Percentiles rank a stretch among this genome's conserved stretches.
phyloP scores from a whole-genome alignment of 2,888 invertebrate species.

The Drosophila conformis region DNA sequence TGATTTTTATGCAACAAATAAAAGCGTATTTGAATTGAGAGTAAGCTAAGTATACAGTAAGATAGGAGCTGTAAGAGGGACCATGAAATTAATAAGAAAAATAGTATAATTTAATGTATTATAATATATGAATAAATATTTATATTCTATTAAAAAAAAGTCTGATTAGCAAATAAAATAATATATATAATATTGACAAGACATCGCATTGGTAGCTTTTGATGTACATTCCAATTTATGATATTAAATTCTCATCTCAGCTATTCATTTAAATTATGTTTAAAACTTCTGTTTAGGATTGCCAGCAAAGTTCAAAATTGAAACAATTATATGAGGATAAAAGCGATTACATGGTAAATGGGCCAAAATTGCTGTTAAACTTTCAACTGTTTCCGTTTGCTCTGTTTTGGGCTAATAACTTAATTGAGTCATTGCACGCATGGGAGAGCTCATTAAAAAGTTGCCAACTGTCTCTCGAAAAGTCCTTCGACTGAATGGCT shows the following conservation, averaged over 20 bases:
- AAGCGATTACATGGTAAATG: slow-evolving; percentile 55
- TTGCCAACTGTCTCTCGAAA: slow-evolving; percentile 47
- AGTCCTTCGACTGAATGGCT: slow-evolving; percentile 6
- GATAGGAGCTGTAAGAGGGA: background rate
- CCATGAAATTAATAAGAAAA: background rate
- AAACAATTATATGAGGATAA: slow-evolving; percentile 50
- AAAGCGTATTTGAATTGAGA: background rate
- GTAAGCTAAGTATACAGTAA: too few relatives aligned
- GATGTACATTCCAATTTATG: background rate
- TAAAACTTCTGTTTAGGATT: slow-evolving; percentile 27
- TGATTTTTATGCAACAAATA: slow-evolving; percentile 57
- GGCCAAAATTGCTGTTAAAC: slow-evolving; percentile 56
- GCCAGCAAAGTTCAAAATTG: slow-evolving; percentile 22
- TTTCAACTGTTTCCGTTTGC: slow-evolving; percentile 50
- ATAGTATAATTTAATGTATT: background rate
- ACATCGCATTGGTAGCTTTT: background rate
- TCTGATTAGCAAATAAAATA: background rate
- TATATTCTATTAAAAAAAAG: background rate
- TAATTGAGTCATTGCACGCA: slow-evolving; percentile 73
- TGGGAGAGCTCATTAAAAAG: slow-evolving; percentile 66
- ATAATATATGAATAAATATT: background rate
- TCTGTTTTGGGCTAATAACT: slow-evolving; percentile 62
- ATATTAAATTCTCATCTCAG: slow-evolving; percentile 5
- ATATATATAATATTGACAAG: background rate
- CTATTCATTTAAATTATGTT: slow-evolving; percentile 21